These are phyloP conservation scores for Lepus europaeus DNA, from an alignment of 2,113 vertebrate species.

Conservation along the genomic window DNA sequence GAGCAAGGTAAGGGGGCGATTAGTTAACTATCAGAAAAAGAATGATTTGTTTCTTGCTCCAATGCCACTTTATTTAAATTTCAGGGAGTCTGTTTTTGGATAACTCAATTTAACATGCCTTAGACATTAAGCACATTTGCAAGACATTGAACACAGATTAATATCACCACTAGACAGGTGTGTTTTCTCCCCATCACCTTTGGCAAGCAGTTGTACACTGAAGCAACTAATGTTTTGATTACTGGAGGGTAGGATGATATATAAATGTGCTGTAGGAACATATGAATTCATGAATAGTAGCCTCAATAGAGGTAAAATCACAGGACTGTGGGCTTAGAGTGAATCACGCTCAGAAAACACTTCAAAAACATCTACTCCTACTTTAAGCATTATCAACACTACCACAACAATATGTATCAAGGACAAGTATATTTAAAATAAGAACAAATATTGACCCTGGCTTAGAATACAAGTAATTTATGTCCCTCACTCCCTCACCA, in stretches of 20 bases:
- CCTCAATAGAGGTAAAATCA: slow-evolving; percentile 22
- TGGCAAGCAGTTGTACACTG: background rate
- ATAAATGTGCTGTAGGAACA: slow-evolving; percentile 2
- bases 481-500: background rate
- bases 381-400: background rate
- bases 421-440: background rate
- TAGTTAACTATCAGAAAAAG: background rate
- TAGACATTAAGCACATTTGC: slow-evolving; percentile 34
- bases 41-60: background rate
- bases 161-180: background rate
- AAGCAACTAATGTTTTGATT: slow-evolving; percentile 51
- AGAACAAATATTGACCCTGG: background rate
- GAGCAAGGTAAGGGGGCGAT: background rate
- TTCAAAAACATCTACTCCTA: slow-evolving; percentile 28
- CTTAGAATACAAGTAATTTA: slow-evolving; percentile 11
- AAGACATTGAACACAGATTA: slow-evolving; percentile 47
- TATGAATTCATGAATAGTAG: slow-evolving; percentile 43
- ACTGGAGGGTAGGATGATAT: background rate
- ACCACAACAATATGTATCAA: background rate
- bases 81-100: slow-evolving; percentile 50
- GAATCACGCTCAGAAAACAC: slow-evolving; percentile 53
- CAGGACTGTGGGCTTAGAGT: background rate
- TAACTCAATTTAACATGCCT: slow-evolving; percentile 30
- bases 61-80: slow-evolving; percentile 46
- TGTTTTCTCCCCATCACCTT: slow-evolving; percentile 20